phyloP scores from a whole-genome alignment of 2,797 vertebrate genomes.

The Taenioides sp. region DNA sequence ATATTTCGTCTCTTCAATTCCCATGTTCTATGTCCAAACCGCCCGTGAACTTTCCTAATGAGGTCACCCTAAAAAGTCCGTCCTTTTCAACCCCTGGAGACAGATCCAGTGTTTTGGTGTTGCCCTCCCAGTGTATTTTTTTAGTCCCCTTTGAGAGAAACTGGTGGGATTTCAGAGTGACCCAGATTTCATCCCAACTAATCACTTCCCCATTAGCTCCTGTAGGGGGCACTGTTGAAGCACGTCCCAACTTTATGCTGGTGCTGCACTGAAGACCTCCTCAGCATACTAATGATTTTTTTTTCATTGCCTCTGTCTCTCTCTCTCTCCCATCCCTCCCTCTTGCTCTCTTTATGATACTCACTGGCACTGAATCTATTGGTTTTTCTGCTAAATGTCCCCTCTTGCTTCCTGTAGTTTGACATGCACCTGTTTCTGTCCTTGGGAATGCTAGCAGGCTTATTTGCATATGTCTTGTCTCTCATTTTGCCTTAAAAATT shows the following conservation, averaged over 20 bases:
- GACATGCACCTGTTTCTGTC: conserved; percentile 51
- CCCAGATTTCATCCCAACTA: conserved; percentile 63
- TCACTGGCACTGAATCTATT: conserved; percentile 20
- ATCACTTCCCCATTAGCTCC: conserved; percentile 17
- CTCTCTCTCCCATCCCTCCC: conserved; percentile 24
- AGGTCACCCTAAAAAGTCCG: conserved; percentile 62
- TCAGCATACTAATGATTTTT: conserved; percentile 78
- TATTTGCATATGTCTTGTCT: conserved; percentile 20
- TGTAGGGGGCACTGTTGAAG: conserved; percentile 73
- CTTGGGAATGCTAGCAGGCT: conserved; percentile 15
- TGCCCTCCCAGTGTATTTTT: conserved; percentile 50
- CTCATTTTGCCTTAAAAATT: conserved; percentile 5
- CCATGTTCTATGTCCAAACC: conserved; percentile 17
- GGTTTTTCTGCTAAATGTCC: conserved; percentile 25
- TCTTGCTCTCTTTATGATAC: conserved; percentile 24
- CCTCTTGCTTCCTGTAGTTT: conserved; percentile 37
- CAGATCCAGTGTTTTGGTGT: conserved; percentile 47
- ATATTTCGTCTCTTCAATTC: background rate
- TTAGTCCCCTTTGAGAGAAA: conserved; percentile 58
- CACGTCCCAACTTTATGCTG: conserved; percentile 20
- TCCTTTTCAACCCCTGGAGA: conserved; percentile 61
- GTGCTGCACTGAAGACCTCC: conserved; percentile 78
- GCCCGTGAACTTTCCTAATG: conserved; percentile 53
- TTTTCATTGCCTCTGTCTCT: conserved; percentile 27
- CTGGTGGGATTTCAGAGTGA: conserved; percentile 66